Evolutionary conservation across 35 echinoderm and acorn worm genomes (phyloP).

Genomic region (Ophioderma brevispina): DNA sequence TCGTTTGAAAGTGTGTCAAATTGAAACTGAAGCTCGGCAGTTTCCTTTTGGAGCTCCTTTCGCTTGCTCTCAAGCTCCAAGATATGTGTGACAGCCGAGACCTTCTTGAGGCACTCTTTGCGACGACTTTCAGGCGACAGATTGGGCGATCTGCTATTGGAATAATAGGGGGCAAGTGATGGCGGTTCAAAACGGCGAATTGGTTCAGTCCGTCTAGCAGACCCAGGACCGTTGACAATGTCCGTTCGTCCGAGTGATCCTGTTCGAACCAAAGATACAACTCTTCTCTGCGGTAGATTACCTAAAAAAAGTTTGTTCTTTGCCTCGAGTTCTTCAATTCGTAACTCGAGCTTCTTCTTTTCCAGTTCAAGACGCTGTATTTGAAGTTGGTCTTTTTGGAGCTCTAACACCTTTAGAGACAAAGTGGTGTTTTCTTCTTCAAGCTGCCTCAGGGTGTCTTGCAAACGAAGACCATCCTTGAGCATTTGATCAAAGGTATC

Average conservation of each 20-base stretch:
- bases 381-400: conserved; percentile 82
- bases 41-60: conserved; percentile 71
- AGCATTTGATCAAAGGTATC: conserved; percentile 78
- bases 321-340: conserved; percentile 84
- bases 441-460: conserved; percentile 61
- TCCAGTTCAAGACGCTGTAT: conserved; percentile 79
- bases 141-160: conserved; percentile 15
- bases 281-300: conserved; percentile 34
- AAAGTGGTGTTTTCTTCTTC: conserved; percentile 85
- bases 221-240: not conserved
- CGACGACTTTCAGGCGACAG: conserved; percentile 3
- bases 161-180: not conserved
- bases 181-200: not conserved
- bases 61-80: conserved; percentile 60
- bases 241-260: conserved; percentile 65
- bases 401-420: conserved; percentile 82
- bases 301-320: conserved; percentile 32
- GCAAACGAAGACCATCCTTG: conserved; percentile 73
- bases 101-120: conserved; percentile 16
- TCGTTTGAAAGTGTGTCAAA: conserved; percentile 69
- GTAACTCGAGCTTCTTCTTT: conserved; percentile 88
- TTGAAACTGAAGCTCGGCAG: conserved; percentile 74
- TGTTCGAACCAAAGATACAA: conserved; percentile 58
- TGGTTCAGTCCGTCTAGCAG: not conserved
- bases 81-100: conserved; percentile 1